Evolutionary conservation across 2,888 invertebrate species (phyloP), one percentile per base, ranked within the genome.

Genomic region (Seira sanloemensis): DNA sequence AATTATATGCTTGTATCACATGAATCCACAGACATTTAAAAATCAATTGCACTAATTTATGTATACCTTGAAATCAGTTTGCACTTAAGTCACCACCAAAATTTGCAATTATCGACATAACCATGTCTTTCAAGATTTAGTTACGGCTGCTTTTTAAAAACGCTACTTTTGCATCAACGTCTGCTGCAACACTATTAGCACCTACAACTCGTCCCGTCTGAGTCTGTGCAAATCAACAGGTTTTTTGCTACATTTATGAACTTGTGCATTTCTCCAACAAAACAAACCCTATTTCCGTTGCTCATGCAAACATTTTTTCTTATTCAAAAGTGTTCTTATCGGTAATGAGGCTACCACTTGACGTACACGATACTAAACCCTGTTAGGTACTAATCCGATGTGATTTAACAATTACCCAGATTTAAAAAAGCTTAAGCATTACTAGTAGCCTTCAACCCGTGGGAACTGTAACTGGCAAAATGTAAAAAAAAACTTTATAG

Each of bases 391-490:
- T n/a, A n/a, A 37, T 12, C 12, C 12, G 37, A 37, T 7, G 12
- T 12, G 37, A 37, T 7, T 37, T 4, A 37, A 37, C 37, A 37
- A 37, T 37, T 37, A 37, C 37, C 4, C 37, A 37, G 5, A 7
- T 37, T 37, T 7, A 37, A 37, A 37, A 37, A 37, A 37, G 37
- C 4, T 37, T 37, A n/a, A n/a, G n/a, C n/a, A 7, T 37, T 37
- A 37, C 37, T 37, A 37, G 37, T n/a, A 58, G n/a, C 9, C 58
- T 58, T 58, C 58, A 58, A 58, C 37, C 18, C 58, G 58, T 58
- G 58, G n/a, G 58, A 58, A 58, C 58, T 58, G 58, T 58, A 58
- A 58, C 58, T 58, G 58, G 58, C 16, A 58, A 58, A 9, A 18
- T 5, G n/a, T 16, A 58, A 18, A 58, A 58, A 4, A 18, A 7